Percentiles rank a stretch among this genome's conserved stretches.
Conservation (phyloP, 2,888 invertebrate species). For the Eurytoma californica region DNA sequence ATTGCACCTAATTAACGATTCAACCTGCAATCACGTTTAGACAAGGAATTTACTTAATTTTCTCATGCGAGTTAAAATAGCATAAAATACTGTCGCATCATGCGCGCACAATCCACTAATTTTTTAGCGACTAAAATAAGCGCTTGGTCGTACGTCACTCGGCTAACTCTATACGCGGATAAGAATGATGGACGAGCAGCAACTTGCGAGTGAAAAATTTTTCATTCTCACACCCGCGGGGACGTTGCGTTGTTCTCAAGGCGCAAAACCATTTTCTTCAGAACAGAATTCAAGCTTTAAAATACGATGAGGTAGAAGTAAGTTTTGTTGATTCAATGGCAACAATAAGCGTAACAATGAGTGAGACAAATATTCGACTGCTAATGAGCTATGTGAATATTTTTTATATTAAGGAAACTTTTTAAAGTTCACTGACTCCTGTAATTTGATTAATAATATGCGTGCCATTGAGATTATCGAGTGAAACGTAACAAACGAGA, state of each 20-base stretch:
- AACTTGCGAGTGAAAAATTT: not conserved
- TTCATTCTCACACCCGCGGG: slow-evolving; percentile 1
- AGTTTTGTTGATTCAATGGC: too few species aligned
- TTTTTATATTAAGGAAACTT: too few species aligned
- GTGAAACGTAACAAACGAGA: too few species aligned
- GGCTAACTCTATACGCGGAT: slow-evolving; percentile 10
- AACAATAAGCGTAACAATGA: too few species aligned
- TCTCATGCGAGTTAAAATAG: slow-evolving; percentile 1
- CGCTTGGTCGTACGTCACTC: slow-evolving; percentile 6
- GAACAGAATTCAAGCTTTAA: not conserved
- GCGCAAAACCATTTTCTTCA: too few species aligned
- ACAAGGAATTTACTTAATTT: not conserved
- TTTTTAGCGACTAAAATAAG: slow-evolving; percentile 16
- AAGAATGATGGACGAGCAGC: slow-evolving; percentile 34
- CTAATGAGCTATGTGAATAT: too few species aligned
- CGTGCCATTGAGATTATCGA: too few species aligned
- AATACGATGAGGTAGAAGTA: not conserved
- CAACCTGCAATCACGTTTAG: too few species aligned
- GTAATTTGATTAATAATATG: too few species aligned
- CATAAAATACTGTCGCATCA: not conserved
- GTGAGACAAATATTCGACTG: too few species aligned
- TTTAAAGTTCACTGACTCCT: too few species aligned
- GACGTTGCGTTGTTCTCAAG: not conserved
- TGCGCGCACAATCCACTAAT: slow-evolving; percentile 7
- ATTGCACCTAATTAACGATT: too few species aligned